Evolutionary conservation across 1,140 invertebrate genomes (phyloP).

Genomic region (Macrotrachela quadricornifera): DNA sequence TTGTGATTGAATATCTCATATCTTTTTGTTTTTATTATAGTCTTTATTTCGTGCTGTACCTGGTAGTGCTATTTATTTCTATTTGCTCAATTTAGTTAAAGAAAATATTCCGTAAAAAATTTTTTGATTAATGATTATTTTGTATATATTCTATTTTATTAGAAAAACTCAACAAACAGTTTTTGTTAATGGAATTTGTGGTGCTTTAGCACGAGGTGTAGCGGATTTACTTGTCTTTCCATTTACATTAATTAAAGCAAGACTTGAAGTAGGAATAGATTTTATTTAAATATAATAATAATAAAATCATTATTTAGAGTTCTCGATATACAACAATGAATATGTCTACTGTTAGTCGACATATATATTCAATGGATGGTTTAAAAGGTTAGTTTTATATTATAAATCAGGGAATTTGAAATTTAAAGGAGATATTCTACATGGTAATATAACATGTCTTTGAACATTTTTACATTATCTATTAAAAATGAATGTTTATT

Average conservation of each 20-base stretch:
- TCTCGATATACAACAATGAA: background rate
- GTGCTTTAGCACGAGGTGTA: conserved; percentile 52
- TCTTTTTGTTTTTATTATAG: conserved; percentile 30
- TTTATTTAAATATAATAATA: background rate
- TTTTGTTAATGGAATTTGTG: conserved; percentile 46
- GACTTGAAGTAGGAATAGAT: conserved; percentile 46
- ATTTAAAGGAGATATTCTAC: no score
- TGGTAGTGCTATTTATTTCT: conserved; percentile 72
- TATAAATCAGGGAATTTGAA: background rate
- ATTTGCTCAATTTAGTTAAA: conserved; percentile 55
- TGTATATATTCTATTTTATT: conserved; percentile 6
- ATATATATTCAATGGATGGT: background rate
- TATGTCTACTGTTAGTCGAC: background rate
- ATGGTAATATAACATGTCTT: no score
- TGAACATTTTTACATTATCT: no score
- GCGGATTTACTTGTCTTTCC: conserved; percentile 62
- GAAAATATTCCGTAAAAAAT: conserved; percentile 27
- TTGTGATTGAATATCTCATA: background rate
- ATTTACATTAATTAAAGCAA: conserved; percentile 71
- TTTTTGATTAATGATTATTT: background rate
- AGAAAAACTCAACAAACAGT: conserved; percentile 39
- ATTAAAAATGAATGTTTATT: no score
- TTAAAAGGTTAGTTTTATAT: no score
- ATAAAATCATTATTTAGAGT: background rate
- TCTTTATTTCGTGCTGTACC: conserved; percentile 63